Evolutionary conservation across 2,888 invertebrate genomes (phyloP), one percentile per base, ranked within the genome.

Genomic region (Cephalotes varians): DNA sequence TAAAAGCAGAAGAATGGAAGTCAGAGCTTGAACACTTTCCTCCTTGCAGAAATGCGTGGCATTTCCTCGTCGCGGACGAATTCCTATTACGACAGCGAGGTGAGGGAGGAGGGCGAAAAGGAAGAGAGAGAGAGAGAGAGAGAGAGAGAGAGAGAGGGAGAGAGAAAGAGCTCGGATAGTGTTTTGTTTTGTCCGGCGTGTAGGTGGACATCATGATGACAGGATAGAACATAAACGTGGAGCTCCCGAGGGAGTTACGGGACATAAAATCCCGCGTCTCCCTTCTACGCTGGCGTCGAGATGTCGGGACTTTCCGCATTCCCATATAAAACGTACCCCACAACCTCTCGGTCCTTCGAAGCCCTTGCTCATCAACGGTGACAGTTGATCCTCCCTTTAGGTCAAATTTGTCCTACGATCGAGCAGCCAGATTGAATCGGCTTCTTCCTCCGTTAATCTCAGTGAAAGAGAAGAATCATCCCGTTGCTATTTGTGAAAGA

Each of bases 181-280:
- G 91, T 93, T 93, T 93, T 93, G 93, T 94, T 94, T 93, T 91
- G 93, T 93, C 92, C 92, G 81, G 90, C 90, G 88, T 86, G 87
- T 90, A 92, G 92, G 91, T 92, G 93, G 93, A 93, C 94, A 92
- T 93, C 91, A 92, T 92, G 93, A 93, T 93, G 93, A 93, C 92
- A 91, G 92, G 91, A 92, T 91, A 88, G 92, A 92, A 92, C 92
- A 93, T 93, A 94, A 93, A 93, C 91, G 92, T 85, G 91, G 88
- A 87, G 90, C 91, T 93, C 93, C 92, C 93, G 90, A 90, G 94
- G 94, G 93, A 93, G 94, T 93, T 93, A 93, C 94, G 93, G 93
- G 92, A 93, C 94, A 94, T 94, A 94, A 94, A 94, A 94, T 93
- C 92, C 92, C 89, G 91, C 91, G 72, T 90, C 91, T 91, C 90